phyloP scores from a whole-genome alignment of 1,140 invertebrate genomes.

The Drosophila nigromelanica region DNA sequence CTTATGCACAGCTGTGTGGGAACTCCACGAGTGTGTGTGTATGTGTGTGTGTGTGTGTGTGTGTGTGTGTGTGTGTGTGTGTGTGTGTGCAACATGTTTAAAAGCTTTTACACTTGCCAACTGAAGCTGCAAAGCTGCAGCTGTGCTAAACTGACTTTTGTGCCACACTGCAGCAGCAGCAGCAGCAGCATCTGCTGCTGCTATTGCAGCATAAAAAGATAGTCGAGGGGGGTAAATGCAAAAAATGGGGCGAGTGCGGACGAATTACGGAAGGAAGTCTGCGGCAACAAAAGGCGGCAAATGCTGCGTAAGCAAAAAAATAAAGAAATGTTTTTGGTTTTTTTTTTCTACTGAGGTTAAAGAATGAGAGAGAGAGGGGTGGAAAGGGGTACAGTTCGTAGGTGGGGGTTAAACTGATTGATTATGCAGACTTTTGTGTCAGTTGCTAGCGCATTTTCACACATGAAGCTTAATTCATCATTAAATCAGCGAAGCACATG shows the following conservation, averaged over 20 bases:
- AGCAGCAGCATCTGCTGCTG: slow-evolving; percentile 30
- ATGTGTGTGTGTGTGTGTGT: slow-evolving; percentile 6
- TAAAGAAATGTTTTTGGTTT: slow-evolving; percentile 28
- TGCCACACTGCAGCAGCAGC: slow-evolving; percentile 24
- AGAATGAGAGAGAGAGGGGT: neutral
- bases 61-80: slow-evolving; percentile 5
- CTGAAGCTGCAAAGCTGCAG: slow-evolving; percentile 36
- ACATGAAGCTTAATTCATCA: slow-evolving; percentile 75
- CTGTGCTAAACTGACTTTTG: slow-evolving; percentile 64
- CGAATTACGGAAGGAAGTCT: slow-evolving; percentile 53
- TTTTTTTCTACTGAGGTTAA: slow-evolving; percentile 17
- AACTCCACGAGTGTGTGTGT: neutral
- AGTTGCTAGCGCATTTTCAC: slow-evolving; percentile 66
- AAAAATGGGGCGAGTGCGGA: neutral
- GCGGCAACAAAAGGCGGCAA: slow-evolving; percentile 57
- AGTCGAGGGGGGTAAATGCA: neutral
- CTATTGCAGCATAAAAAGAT: neutral
- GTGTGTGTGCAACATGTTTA: slow-evolving; percentile 61
- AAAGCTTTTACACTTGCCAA: slow-evolving; percentile 81
- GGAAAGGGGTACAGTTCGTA: neutral
- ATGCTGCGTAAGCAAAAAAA: slow-evolving; percentile 70
- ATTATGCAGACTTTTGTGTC: slow-evolving; percentile 82
- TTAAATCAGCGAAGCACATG: slow-evolving; percentile 44
- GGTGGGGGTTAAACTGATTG: slow-evolving; percentile 59
- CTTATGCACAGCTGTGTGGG: slow-evolving; percentile 65